Evolutionary conservation across 2,797 vertebrate species (phyloP), one percentile per base, ranked within the genome.

Genomic region (Lithobates pipiens): DNA sequence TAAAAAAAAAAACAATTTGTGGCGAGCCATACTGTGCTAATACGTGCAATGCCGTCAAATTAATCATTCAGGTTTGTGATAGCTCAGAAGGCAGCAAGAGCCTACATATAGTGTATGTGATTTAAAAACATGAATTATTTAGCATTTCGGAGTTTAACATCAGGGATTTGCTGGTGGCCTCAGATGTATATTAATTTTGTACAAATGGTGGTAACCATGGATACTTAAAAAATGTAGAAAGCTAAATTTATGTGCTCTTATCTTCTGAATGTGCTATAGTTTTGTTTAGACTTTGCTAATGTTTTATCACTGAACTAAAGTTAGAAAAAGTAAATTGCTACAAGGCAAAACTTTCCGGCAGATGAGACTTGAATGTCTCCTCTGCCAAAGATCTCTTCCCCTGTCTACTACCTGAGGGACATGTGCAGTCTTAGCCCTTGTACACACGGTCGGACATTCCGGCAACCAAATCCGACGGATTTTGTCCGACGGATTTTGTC

Each of bases 51-150:
- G 79, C 68, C 16, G 8, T 68, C 18, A 72, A 79, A 83, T 70
- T 32, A 83, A 73, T 82, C 50, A 83, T 79, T 78, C 57, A 15
- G n/a, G 68, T 74, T 75, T 80, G 76, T 25, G 44, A 70, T 36
- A 77, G 61, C 77, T 83, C 32, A 54, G 27, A 70, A 50, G 54
- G 10, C 21, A 77, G 54, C 25, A 50, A 57, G 85, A 67, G n/a
- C 54, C 70, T 68, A 73, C 44, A 77, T 25, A 69, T 50, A 57
- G 67, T 32, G 13, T 32, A 75, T 75, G 27, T 75, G 29, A 65
- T 83, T 78, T 87, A 57, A 10, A n/a, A 42, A 87, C 67, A 10
- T 74, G 34, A 78, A 87, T 87, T 87, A 79, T 74, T 83, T 77
- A 82, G 29, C 69, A 78, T 86, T 82, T 82, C 29, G 69, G 54